Evolutionary conservation across 2,797 vertebrate species (phyloP), one percentile per base, ranked within the genome.

Genomic region (Choloepus didactylus): DNA sequence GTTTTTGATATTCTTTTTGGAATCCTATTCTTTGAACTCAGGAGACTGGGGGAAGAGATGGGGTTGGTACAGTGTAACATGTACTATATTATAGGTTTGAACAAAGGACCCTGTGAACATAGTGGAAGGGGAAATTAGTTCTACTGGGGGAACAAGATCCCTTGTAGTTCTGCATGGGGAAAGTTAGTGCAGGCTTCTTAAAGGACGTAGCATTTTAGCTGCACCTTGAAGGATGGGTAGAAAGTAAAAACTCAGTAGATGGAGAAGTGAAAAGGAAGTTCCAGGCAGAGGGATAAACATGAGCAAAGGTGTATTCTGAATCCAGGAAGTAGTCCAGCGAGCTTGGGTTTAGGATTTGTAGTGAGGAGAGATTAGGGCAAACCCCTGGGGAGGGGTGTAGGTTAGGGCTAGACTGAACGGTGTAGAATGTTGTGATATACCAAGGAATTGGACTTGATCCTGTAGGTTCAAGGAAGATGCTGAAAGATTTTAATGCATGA

Each of bases 1-100:
- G 2, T 16, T 95, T 87, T 86, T 89, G 46, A 66, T 92, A 59
- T 75, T 94, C 41, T 54, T n/a, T 88, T 62, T 69, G 14, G 84
- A 95, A 92, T 96, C 66, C 12, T 60, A 41, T 90, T 59, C 67
- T 97, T 95, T 94, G 86, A 90, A 82, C 46, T 70, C 77, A 79
- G 44, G n/a, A 79, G 51, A 51, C 62, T 93, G n/a, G 29, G 69
- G 77, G 56, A 87, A 70, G 62, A 44, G 49, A 4, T 54, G 72
- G 6, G n/a, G 19, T 80, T 95, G 62, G 23, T 46, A 29, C 18
- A 46, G 46, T n/a, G n/a, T 54, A 89, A 84, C 9, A 38, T 11
- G 35, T 5, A 23, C 56, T 76, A 0, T 91, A 76, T 66, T 75
- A 59, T 19, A 91, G 18, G 16, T 69, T 79, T 89, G 56, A 93